Conservation (phyloP, 2,113 vertebrate species). For the Dendrocopos noguchii region DNA sequence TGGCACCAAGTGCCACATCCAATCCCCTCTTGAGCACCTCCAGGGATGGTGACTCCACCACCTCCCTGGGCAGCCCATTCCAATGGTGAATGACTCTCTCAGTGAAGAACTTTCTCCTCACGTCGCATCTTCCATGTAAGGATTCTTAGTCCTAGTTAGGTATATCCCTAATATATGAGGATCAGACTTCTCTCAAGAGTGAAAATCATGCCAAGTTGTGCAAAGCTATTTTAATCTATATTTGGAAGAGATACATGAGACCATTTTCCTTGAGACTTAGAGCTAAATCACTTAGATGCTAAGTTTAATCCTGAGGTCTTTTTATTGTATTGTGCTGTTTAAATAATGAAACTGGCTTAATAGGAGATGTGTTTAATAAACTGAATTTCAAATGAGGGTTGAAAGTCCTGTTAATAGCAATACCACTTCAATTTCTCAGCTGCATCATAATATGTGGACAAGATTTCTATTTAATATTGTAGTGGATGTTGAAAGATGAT, state of each 20-base stretch:
- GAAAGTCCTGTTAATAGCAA: constrained; percentile 14
- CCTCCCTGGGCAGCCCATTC: too few relatives aligned
- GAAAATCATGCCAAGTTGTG: not conserved
- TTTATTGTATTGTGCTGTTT: constrained; percentile 32
- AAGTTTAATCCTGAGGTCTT: constrained; percentile 36
- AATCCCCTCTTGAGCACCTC: too few relatives aligned
- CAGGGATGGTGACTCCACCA: too few relatives aligned
- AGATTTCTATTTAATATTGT: not conserved
- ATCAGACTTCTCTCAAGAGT: not conserved
- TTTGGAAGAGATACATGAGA: not conserved
- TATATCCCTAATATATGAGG: not conserved
- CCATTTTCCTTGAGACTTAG: constrained; percentile 22
- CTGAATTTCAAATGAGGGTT: constrained; percentile 44
- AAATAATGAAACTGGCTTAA: constrained; percentile 56
- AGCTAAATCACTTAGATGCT: constrained; percentile 29
- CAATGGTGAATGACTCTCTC: too few relatives aligned
- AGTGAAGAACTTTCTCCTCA: too few relatives aligned
- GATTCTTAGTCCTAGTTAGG: not conserved
- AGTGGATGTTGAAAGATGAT: not conserved
- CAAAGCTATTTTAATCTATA: not conserved
- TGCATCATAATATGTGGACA: not conserved
- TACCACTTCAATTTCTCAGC: not conserved
- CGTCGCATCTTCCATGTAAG: not conserved
- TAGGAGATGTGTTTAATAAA: constrained; percentile 18
- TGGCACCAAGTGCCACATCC: too few relatives aligned